Conservation (phyloP, 2,113 vertebrate species). For the Empidonax traillii region DNA sequence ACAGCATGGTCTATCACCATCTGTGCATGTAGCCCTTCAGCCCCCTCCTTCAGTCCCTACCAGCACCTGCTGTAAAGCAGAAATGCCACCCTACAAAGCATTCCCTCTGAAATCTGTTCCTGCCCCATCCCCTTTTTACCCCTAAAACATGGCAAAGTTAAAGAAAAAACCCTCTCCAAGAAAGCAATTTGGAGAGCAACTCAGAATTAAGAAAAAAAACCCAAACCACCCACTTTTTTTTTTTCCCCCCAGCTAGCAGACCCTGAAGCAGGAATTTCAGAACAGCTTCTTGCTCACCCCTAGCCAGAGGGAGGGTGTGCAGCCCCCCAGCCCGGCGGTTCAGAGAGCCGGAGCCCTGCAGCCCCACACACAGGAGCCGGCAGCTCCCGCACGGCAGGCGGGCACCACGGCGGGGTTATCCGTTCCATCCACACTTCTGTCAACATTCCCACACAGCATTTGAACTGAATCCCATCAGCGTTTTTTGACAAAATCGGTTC, state of each 20-base stretch:
- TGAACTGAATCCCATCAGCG: not conserved
- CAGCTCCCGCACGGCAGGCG: not conserved
- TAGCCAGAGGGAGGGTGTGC: not conserved
- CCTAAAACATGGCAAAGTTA: not conserved
- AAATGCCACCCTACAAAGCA: not conserved
- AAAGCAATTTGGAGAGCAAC: not conserved
- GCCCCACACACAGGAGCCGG: rapidly evolving
- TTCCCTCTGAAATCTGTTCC: not conserved
- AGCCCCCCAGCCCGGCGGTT: rapidly evolving
- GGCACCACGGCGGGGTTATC: not conserved
- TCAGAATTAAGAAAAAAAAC: not conserved
- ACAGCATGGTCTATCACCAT: constrained; percentile 19
- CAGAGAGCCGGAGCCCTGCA: not conserved
- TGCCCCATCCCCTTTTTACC: not conserved
- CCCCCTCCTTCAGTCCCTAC: not conserved
- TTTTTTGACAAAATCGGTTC: not conserved
- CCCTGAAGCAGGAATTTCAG: not conserved
- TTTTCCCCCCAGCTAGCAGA: not conserved
- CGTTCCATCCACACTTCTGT: not conserved
- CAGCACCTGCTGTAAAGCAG: not conserved
- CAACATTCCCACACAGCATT: not conserved
- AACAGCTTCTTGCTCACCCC: not conserved
- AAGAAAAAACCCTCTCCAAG: not conserved
- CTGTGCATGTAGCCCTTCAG: constrained; percentile 1
- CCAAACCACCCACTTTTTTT: not conserved